Evolutionary conservation across 2,888 invertebrate species (phyloP).

Genomic region (Iphiclides podalirius): DNA sequence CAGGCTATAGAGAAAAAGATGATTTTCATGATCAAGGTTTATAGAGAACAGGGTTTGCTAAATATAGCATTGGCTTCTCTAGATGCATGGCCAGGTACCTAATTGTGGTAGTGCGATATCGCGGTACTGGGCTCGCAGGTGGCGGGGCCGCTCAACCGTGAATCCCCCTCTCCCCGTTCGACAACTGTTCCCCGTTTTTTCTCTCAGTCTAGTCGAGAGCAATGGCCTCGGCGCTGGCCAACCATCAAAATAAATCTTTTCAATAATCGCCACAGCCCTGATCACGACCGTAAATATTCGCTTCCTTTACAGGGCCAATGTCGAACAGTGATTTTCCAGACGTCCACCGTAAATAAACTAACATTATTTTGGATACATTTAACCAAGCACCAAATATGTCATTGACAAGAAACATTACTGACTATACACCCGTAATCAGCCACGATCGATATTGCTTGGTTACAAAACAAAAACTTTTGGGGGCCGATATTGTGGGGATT

Average conservation of each 20-base stretch:
- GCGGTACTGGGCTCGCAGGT: conserved; percentile 53
- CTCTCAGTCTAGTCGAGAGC: conserved; percentile 53
- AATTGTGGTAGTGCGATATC: conserved; percentile 38
- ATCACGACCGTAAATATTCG: conserved; percentile 36
- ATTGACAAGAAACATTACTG: no score
- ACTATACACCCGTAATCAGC: neutral
- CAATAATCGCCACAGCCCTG: conserved; percentile 23
- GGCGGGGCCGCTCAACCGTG: conserved; percentile 69
- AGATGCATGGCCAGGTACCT: conserved; percentile 22
- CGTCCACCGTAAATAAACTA: no score
- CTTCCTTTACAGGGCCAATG: no score
- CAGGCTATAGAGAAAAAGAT: conserved; percentile 2
- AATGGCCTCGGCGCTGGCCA: conserved; percentile 47
- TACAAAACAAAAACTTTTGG: conserved; percentile 58
- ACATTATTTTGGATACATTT: no score
- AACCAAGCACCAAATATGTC: no score
- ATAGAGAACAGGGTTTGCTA: conserved; percentile 12
- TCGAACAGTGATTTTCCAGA: no score
- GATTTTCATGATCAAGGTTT: neutral
- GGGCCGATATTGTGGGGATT: conserved; percentile 54
- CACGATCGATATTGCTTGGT: conserved; percentile 69
- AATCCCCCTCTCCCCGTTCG: conserved; percentile 55
- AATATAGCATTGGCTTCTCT: conserved; percentile 20
- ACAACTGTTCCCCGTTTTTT: conserved; percentile 72
- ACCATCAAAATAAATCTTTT: conserved; percentile 27